Evolutionary conservation across 1,140 invertebrate genomes (phyloP), one percentile per base, ranked within the genome.

Genomic region (Arctopsyche grandis): DNA sequence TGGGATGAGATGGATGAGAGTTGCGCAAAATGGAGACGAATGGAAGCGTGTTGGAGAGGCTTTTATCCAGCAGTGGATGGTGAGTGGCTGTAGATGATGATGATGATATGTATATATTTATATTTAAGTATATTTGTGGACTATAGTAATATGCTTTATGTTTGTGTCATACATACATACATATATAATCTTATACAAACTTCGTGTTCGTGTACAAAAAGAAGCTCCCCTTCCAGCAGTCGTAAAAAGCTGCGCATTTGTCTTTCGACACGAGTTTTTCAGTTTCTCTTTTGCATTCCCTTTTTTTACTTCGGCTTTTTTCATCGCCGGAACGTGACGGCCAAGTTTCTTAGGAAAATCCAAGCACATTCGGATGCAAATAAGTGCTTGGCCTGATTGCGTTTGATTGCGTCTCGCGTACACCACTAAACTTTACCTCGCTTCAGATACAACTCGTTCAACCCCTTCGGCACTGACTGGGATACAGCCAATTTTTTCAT

Each of bases 311-410:
- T 66, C 63, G 9, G 63, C 21, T 24, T 66, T 29, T 66, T 66
- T 66, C 63, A 66, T 19, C 22, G 63, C 19, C 21, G 12, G 9
- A 10, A 12, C 63, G n/a, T 10, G 21, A 21, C n/a, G 58, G 12
- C 21, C 10, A 52, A 52, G 48, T 66, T 66, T 29, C 63, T 3
- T 52, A 12, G 48, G 48, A 52, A 52, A 52, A 52, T 16, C 12
- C 48, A 16, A 52, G 48, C 63, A 66, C 63, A 24, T 66, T 66
- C 63, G 9, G 63, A 66, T 66, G 63, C 63, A 66, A 66, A 66
- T 22, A 24, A 66, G 63, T 26, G 63, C 24, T 66, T 10, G 63
- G 63, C 21, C 24, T 66, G 63, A 66, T 66, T 66, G 63, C 63
- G 63, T 66, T 22, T 66, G 22, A 66, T 52, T 52, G 48, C 48